phyloP scores from a whole-genome alignment of 2,888 invertebrate species.

The Cryptophagus acutangulus region DNA sequence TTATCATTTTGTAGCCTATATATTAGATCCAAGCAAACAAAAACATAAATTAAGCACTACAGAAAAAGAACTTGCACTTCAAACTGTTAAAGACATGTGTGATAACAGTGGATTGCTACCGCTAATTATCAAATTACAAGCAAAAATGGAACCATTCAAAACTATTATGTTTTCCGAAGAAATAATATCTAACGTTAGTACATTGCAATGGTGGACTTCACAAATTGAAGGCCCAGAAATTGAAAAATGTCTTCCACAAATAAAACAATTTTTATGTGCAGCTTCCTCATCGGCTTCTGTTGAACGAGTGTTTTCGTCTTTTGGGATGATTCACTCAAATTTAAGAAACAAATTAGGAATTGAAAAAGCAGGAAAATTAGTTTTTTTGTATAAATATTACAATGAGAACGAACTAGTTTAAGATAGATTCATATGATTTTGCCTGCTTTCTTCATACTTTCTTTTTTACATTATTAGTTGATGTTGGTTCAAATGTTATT shows the following conservation, averaged over 20 bases:
- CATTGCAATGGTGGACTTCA: background rate
- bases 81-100: background rate
- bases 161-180: background rate
- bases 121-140: background rate
- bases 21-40: constrained; percentile 5
- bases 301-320: constrained; percentile 12
- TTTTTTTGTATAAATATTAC: constrained; percentile 16
- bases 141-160: background rate
- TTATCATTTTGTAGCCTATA: constrained; percentile 11
- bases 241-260: background rate
- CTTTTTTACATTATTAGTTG: no score
- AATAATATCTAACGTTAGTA: background rate
- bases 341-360: constrained; percentile 15
- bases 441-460: no score
- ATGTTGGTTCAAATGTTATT: no score
- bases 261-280: background rate
- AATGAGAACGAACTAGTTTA: constrained; percentile 14
- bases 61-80: background rate
- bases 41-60: background rate
- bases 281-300: constrained; percentile 10
- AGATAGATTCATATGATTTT: no score
- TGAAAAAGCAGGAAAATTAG: constrained; percentile 18
- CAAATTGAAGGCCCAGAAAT: constrained; percentile 1
- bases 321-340: constrained; percentile 14
- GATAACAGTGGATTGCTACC: background rate